Evolutionary conservation across 2,797 vertebrate species (phyloP).

Genomic region (Tapirus indicus): DNA sequence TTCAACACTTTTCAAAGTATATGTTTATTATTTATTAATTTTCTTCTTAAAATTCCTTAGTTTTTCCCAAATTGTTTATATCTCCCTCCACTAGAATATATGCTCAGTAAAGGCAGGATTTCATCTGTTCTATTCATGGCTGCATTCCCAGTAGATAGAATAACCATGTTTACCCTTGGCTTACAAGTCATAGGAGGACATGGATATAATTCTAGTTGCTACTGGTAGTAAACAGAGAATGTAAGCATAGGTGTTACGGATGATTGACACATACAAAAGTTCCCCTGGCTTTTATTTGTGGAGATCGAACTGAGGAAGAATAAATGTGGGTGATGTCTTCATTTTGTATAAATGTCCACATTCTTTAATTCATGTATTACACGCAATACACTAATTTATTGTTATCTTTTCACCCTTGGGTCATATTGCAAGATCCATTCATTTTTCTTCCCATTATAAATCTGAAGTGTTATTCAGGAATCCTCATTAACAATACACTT

Average conservation of each 20-base stretch:
- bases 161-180: background rate
- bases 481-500: background rate
- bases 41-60: background rate
- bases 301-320: background rate
- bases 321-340: background rate
- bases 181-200: background rate
- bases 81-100: background rate
- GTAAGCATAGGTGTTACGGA: background rate
- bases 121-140: background rate
- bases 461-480: conserved; percentile 8
- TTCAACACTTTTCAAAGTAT: background rate
- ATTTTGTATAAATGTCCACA: background rate
- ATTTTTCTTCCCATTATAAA: conserved; percentile 62
- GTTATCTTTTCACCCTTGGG: conserved; percentile 45
- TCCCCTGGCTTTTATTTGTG: background rate
- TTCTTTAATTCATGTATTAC: conserved; percentile 4
- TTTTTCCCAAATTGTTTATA: background rate
- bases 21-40: background rate
- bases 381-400: conserved; percentile 14
- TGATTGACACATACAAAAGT: background rate
- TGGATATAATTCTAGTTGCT: background rate
- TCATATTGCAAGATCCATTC: conserved; percentile 52
- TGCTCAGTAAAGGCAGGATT: background rate
- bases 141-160: background rate
- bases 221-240: background rate